Percentiles rank a stretch among this genome's conserved stretches.
Conservation (phyloP, 2,113 vertebrate species). For the Sinocyclocheilus rhinocerous region DNA sequence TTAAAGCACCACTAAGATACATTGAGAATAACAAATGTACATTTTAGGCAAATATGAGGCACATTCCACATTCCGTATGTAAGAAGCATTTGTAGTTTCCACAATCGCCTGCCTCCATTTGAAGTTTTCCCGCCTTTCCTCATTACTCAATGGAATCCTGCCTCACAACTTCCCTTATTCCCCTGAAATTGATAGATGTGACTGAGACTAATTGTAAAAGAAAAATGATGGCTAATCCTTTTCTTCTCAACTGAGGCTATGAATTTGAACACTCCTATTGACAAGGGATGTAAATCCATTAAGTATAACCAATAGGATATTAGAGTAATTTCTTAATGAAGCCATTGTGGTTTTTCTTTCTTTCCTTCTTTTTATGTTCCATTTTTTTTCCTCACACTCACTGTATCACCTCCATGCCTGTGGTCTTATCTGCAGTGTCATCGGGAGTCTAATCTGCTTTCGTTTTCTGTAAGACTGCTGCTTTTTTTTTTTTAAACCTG, state of each 20-base stretch:
- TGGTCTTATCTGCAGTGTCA: slow-evolving; percentile 49
- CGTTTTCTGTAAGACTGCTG: slow-evolving; percentile 7
- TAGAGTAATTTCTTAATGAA: slow-evolving; percentile 59
- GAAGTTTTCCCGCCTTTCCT: not conserved
- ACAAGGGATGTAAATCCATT: slow-evolving; percentile 69
- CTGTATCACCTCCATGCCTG: slow-evolving; percentile 16
- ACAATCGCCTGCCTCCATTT: not conserved
- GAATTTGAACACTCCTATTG: slow-evolving; percentile 54
- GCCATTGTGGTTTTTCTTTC: slow-evolving; percentile 39
- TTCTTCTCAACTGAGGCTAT: slow-evolving; percentile 48
- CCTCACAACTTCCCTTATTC: slow-evolving; percentile 26
- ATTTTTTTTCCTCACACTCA: slow-evolving; percentile 23
- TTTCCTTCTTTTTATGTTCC: slow-evolving; percentile 40
- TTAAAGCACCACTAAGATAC: not conserved
- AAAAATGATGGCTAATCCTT: slow-evolving; percentile 44
- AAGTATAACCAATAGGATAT: slow-evolving; percentile 69
- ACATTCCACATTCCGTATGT: not conserved
- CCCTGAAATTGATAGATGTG: slow-evolving; percentile 29
- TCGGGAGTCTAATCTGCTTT: slow-evolving; percentile 42
- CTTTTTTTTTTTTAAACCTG: slow-evolving; percentile 3
- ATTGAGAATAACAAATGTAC: slow-evolving; percentile 17
- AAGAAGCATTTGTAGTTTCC: not conserved
- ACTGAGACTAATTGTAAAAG: slow-evolving; percentile 48
- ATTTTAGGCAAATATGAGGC: not conserved
- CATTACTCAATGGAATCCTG: not conserved